Percentiles rank a stretch among this genome's conserved stretches.
phyloP scores from a whole-genome alignment of 2,888 invertebrate genomes.

The Conomelus anceps region DNA sequence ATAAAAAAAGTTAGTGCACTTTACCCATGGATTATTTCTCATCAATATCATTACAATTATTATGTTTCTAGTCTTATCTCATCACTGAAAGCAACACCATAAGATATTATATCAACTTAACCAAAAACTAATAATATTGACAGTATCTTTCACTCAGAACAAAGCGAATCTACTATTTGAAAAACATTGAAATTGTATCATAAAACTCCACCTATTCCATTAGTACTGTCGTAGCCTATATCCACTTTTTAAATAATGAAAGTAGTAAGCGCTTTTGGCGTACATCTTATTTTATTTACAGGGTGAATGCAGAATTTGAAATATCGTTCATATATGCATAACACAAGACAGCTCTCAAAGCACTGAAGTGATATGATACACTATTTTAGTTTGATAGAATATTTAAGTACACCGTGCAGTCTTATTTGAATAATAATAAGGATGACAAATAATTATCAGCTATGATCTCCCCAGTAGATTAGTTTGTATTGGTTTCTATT shows the following conservation, averaged over 20 bases:
- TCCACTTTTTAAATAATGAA: not conserved
- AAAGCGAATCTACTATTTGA: not conserved
- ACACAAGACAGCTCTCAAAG: not conserved
- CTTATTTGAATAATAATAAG: not conserved
- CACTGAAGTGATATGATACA: not conserved
- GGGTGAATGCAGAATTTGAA: not conserved
- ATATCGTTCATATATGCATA: not conserved
- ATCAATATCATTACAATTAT: no score
- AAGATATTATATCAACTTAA: not conserved
- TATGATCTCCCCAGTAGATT: not conserved
- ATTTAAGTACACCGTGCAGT: not conserved
- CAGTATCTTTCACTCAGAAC: not conserved
- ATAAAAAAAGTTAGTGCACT: no score
- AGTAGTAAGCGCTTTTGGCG: no score
- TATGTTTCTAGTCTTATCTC: not conserved
- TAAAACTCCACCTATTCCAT: not conserved
- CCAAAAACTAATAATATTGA: not conserved
- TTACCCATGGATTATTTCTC: no score
- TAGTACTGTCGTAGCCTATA: not conserved
- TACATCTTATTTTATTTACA: not conserved
- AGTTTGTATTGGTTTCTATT: not conserved
- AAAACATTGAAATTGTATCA: not conserved
- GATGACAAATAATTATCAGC: not conserved
- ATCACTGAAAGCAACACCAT: not conserved
- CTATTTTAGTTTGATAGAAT: not conserved